Base-by-base conservation (phyloP, 2,797 vertebrate genomes). In the Antrozous pallidus region DNA sequence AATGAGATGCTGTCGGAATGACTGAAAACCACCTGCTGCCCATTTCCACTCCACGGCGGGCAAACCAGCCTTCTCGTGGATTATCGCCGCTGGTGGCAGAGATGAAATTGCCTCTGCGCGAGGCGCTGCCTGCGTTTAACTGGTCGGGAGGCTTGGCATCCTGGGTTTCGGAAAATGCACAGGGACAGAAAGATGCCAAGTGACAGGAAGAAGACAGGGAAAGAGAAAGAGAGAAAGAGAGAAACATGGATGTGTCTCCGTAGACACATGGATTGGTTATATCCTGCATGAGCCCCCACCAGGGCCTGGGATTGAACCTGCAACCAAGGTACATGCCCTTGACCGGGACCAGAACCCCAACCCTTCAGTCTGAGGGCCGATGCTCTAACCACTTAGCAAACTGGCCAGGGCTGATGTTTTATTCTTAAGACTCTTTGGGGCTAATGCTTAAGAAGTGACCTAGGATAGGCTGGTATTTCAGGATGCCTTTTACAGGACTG, bases 1-100 rank as follows among this genome's bases (percentile, higher is more conserved):
- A 56, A 31, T 33, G 80, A 93, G 80, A 42, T 47, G 42, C 84
- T 79, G 80, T 80, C 5, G 0, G 49, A 56, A 33, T 84, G 95
- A 96, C 45, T 81, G 94, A 94, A 83, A 94, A 47, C 80, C 87
- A 40, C 91, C 80, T 61, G 9, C 90, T 45, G 58, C 71, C 33
- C 2, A 47, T 88, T 65, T 63, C 85, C 26, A 17, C 63, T 78
- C 92, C 69, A 2, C 69, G 71, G 49, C 84, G 2, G 24, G 94
- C 78, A 81, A 70, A n/a, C 6, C 63, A 82, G 84, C 31, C 74
- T 81, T 58, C 87, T 71, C 0, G 0, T 4, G 80, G 80, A 82
- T 91, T 84, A 86, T 54, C 69, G 8, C 80, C 14, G 65, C 67
- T 47, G 80, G 80, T 8, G 16, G 16, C 17, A 65, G 58, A 40